Base-by-base conservation (phyloP, 2,113 vertebrate species). In the Eupsittula cactorum region DNA sequence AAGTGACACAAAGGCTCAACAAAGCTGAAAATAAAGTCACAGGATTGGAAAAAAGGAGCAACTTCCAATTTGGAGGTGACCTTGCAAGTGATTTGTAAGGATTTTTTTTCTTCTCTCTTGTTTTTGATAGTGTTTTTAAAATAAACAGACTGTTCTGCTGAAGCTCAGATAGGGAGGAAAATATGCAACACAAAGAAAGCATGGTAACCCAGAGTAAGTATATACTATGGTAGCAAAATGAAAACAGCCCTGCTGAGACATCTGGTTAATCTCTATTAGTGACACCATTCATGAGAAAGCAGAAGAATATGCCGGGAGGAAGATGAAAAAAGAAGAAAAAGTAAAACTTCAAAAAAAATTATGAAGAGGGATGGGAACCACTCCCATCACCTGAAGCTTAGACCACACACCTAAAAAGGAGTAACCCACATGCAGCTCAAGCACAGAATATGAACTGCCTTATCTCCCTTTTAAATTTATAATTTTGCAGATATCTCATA, bases 361-460 rank as follows among this genome's bases (percentile, higher is more conserved):
- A 59, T 59, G 57, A 59, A 59, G 9, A 24, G 33, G 21, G 21
- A 24, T 24, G 21, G 55, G 88, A 92, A 80, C 93, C 85, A 46
- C 73, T 91, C 93, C 96, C 81, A 93, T 78, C 70, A 94, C 92
- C 96, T 60, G 83, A 67, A 95, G 95, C 87, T 63, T 37, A 95
- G 94, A 96, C 96, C 94, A 95, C 96, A 95, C 96, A 97, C 93
- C 90, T 95, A 76, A 92, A 85, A 96, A 78, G 79, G 81, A 95
- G 53, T 50, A 83, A 92, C 75, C 33, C 59, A 52, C 47, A 62
- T 53, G 28, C 84, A 91, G 64, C 75, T 78, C 0, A 0, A 70
- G 69, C 6, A 4, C 28, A 21, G 23, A 27, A 15, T 29, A 4
- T 12, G 80, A 86, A 33, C 68, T 81, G 39, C 70, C 41, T 94